Percentiles rank a stretch among this genome's conserved stretches.
These are phyloP conservation scores for Diploptera punctata DNA, from an alignment of 2,888 invertebrate species.

Conservation along the genomic window DNA sequence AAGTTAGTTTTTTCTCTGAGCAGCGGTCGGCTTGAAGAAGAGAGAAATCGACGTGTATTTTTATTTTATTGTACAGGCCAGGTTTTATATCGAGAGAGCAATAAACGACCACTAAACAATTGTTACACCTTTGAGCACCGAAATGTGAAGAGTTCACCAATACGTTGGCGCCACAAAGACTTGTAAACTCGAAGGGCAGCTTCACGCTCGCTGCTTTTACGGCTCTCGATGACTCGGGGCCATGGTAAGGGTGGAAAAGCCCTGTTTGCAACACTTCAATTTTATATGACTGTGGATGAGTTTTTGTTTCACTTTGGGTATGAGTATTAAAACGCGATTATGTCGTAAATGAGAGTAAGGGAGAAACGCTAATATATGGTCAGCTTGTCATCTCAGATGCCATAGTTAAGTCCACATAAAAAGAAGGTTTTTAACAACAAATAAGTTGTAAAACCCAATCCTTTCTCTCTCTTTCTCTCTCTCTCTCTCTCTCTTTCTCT, in stretches of 20 bases:
- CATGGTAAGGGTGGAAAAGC: neutral
- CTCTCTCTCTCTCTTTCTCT: too few species aligned
- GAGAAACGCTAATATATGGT: too few species aligned
- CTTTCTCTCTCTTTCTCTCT: too few species aligned
- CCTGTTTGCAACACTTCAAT: neutral
- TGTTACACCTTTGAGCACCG: conserved; percentile 22
- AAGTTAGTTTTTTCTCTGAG: too few species aligned
- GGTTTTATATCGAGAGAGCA: neutral
- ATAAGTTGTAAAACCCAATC: too few species aligned
- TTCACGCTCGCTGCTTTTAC: conserved; percentile 7
- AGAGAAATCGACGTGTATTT: neutral
- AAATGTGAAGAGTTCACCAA: neutral
- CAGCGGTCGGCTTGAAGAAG: neutral
- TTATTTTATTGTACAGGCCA: neutral
- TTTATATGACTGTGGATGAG: neutral
- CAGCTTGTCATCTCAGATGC: too few species aligned
- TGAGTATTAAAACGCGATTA: conserved; percentile 28
- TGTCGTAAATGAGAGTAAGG: conserved; percentile 7
- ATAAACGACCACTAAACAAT: neutral
- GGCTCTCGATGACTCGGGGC: conserved; percentile 1
- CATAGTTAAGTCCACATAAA: too few species aligned
- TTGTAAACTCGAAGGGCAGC: neutral
- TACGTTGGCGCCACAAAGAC: conserved; percentile 10
- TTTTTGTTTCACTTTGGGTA: conserved; percentile 1
- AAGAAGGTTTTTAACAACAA: too few species aligned